These are phyloP conservation scores for Arnoldichthys spilopterus DNA, from an alignment of 2,797 vertebrate species.

Conservation along the genomic window DNA sequence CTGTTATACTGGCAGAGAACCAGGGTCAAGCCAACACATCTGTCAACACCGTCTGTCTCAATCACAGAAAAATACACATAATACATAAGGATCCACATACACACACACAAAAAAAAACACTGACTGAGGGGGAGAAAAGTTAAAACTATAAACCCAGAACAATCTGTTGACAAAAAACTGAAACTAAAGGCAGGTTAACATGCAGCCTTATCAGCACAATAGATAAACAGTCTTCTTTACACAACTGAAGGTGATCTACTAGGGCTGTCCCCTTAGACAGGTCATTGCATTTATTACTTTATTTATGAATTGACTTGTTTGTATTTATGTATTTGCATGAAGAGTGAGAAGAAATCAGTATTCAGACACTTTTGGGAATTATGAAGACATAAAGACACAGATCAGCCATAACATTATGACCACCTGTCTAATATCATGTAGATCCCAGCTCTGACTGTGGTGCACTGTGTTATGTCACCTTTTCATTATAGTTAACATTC, in stretches of 20 bases:
- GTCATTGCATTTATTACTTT: not conserved
- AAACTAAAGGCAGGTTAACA: not conserved
- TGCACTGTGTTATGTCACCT: too few relatives aligned
- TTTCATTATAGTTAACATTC: too few relatives aligned
- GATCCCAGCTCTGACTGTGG: too few relatives aligned
- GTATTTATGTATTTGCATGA: not conserved
- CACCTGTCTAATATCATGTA: too few relatives aligned
- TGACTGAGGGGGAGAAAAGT: not conserved
- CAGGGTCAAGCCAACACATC: conserved; percentile 32
- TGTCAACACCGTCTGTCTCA: conserved; percentile 28
- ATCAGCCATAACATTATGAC: too few relatives aligned
- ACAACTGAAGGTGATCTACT: not conserved
- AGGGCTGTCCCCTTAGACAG: not conserved
- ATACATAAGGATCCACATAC: not conserved
- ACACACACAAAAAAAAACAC: not conserved
- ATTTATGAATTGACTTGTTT: not conserved
- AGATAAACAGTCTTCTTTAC: conserved; percentile 4
- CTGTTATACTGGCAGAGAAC: conserved; percentile 29
- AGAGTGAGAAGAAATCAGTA: too few relatives aligned
- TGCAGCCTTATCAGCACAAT: not conserved
- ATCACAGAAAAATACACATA: conserved; percentile 4
- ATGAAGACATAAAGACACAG: too few relatives aligned
- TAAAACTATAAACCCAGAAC: conserved; percentile 5
- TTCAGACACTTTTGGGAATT: too few relatives aligned
- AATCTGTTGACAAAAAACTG: not conserved